Evolutionary conservation across 1,140 invertebrate species (phyloP).

Genomic region (Polypedilum vanderplanki): DNA sequence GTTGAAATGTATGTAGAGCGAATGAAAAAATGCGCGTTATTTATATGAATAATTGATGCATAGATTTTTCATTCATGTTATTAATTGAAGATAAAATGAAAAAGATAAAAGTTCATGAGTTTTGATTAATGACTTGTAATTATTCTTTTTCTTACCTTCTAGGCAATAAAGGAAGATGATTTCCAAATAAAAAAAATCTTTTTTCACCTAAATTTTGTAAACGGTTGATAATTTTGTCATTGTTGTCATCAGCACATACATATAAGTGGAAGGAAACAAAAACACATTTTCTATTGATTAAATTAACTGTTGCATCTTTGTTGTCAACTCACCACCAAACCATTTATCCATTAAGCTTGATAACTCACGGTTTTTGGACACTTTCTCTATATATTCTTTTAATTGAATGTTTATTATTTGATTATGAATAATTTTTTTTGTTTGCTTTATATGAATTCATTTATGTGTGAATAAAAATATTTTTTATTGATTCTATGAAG

Average conservation of each 20-base stretch:
- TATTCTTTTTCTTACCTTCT: slow-evolving; percentile 55
- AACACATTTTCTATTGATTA: background rate
- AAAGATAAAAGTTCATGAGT: background rate
- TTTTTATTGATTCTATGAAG: too few species aligned
- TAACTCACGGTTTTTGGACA: too few species aligned
- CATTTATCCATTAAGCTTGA: slow-evolving; percentile 67
- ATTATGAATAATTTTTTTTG: too few species aligned
- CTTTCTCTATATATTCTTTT: too few species aligned
- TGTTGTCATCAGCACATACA: too few species aligned
- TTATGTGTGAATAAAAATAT: too few species aligned
- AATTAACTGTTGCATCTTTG: background rate
- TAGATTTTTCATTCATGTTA: background rate
- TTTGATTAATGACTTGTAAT: slow-evolving; percentile 26
- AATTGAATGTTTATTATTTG: too few species aligned
- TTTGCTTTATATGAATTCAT: too few species aligned
- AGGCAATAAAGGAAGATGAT: slow-evolving; percentile 70
- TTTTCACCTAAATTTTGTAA: slow-evolving; percentile 51
- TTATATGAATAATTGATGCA: background rate
- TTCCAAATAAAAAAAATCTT: slow-evolving; percentile 78
- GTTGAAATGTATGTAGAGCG: background rate
- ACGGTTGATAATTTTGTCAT: background rate
- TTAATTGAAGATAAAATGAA: background rate
- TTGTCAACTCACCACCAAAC: slow-evolving; percentile 47
- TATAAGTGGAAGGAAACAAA: background rate
- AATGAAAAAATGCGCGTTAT: background rate